These are phyloP conservation scores for Kryphioiulus occultus DNA, from an alignment of 2,888 invertebrate species.

Conservation along the genomic window DNA sequence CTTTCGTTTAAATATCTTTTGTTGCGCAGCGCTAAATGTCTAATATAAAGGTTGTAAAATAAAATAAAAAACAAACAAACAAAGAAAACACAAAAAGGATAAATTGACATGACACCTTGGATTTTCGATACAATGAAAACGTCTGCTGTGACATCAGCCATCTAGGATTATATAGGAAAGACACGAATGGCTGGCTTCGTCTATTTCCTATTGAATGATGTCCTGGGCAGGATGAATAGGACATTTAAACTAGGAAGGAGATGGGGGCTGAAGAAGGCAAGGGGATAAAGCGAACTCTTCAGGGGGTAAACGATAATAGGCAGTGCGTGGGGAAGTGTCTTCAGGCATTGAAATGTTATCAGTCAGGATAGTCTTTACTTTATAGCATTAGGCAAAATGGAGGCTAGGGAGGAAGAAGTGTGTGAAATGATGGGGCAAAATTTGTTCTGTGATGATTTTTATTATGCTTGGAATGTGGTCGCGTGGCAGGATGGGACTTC, in stretches of 20 bases:
- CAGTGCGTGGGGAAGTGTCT: slow-evolving; percentile 7
- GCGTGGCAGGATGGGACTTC: neutral
- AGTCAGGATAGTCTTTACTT: neutral
- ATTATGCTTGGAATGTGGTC: neutral
- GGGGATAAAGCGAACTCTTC: slow-evolving; percentile 4
- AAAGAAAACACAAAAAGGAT: neutral
- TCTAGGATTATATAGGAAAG: neutral
- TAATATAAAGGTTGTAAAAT: too few relatives aligned
- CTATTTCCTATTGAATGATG: neutral
- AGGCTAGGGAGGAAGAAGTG: neutral
- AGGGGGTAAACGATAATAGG: slow-evolving; percentile 24
- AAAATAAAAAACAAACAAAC: too few relatives aligned
- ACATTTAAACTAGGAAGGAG: neutral
- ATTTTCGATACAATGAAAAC: neutral
- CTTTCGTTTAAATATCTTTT: too few relatives aligned
- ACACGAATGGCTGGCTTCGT: neutral
- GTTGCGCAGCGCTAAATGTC: too few relatives aligned
- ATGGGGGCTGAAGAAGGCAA: neutral
- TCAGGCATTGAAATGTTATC: neutral
- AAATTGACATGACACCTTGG: neutral
- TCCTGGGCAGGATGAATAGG: neutral
- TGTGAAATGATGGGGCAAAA: neutral
- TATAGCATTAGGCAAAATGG: neutral
- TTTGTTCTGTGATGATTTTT: neutral
- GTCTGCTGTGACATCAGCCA: neutral